Evolutionary conservation across 1,140 invertebrate species (phyloP).

Genomic region (Fopius arisanus): DNA sequence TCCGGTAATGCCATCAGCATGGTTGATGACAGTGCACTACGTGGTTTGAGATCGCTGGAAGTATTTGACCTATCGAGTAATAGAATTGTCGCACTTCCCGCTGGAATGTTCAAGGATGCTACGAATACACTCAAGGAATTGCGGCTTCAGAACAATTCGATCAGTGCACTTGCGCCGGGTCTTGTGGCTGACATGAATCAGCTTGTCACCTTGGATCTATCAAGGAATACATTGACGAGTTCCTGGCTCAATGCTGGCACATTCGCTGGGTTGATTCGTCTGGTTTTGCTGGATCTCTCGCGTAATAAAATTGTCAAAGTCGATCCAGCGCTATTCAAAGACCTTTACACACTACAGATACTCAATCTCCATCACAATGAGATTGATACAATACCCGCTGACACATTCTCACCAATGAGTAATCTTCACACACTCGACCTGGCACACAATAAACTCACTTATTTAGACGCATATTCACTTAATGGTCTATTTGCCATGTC

Average conservation of each 20-base stretch:
- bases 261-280: constrained; percentile 85
- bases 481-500: constrained; percentile 85
- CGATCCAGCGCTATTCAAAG: constrained; percentile 81
- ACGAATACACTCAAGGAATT: constrained; percentile 83
- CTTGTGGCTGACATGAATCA: constrained; percentile 85
- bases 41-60: constrained; percentile 79
- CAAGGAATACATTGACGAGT: constrained; percentile 84
- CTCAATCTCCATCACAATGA: constrained; percentile 82
- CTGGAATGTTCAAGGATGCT: constrained; percentile 81
- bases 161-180: constrained; percentile 80
- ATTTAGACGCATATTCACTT: constrained; percentile 77
- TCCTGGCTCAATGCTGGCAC: constrained; percentile 83
- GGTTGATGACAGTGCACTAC: constrained; percentile 82
- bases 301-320: constrained; percentile 84
- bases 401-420: constrained; percentile 81
- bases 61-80: constrained; percentile 87
- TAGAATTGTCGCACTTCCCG: constrained; percentile 86
- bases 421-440: constrained; percentile 83
- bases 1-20: constrained; percentile 86
- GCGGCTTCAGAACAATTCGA: constrained; percentile 88
- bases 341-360: constrained; percentile 83
- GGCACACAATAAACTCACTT: constrained; percentile 78
- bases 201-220: constrained; percentile 85
- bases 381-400: constrained; percentile 77
- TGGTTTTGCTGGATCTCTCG: constrained; percentile 86